Conservation (phyloP, 2,797 vertebrate species). For the Cichlasoma orientale region DNA sequence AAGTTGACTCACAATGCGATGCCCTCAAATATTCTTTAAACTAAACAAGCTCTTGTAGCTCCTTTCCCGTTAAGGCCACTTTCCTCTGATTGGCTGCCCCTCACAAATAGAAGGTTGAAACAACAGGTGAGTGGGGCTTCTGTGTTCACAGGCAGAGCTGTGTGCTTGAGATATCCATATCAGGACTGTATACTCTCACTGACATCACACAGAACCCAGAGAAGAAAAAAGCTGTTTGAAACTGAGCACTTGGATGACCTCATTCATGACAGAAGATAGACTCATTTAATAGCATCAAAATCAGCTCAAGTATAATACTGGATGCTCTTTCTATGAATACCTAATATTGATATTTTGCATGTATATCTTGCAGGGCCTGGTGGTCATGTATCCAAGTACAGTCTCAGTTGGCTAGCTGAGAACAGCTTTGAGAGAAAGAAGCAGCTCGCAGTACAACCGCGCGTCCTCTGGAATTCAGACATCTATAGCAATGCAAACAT, state of each 20-base stretch:
- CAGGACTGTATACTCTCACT: not conserved
- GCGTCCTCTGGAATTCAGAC: conserved; percentile 87
- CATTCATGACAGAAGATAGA: not conserved
- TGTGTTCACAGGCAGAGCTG: not conserved
- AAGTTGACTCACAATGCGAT: too few relatives aligned
- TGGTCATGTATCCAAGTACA: conserved; percentile 86
- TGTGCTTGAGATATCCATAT: not conserved
- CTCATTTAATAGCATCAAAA: not conserved
- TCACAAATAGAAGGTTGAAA: not conserved
- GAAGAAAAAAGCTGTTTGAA: not conserved
- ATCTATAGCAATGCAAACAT: conserved; percentile 83
- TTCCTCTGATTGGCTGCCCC: not conserved
- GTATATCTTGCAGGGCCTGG: conserved; percentile 84
- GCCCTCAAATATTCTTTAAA: too few relatives aligned
- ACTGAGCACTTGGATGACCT: not conserved
- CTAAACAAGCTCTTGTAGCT: not conserved
- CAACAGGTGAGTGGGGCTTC: not conserved
- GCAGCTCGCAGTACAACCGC: conserved; percentile 80
- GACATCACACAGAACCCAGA: not conserved
- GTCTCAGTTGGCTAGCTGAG: conserved; percentile 86
- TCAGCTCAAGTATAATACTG: not conserved
- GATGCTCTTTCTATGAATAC: too few relatives aligned
- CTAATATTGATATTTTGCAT: not conserved
- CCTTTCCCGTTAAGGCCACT: not conserved
- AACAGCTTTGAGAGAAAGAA: conserved; percentile 90